Percentiles rank a stretch among this genome's conserved stretches.
phyloP scores from a whole-genome alignment of 2,888 invertebrate species.

The Drosophila anomelani region DNA sequence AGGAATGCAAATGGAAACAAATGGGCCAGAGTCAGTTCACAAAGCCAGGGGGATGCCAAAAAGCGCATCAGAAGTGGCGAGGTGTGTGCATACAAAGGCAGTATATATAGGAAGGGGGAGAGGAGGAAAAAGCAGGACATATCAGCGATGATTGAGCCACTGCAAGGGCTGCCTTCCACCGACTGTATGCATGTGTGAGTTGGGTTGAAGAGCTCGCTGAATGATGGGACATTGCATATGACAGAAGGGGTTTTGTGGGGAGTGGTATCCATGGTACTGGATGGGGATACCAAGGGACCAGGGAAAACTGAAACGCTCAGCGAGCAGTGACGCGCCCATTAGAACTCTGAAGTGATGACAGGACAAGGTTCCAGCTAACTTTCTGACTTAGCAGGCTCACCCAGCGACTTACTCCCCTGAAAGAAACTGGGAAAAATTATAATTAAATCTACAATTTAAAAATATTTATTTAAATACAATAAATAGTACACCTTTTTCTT shows the following conservation, averaged over 20 bases:
- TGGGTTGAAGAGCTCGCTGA: slow-evolving; percentile 31
- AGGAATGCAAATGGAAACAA: slow-evolving; percentile 26
- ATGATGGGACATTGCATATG: slow-evolving; percentile 56
- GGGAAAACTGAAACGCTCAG: slow-evolving; percentile 43
- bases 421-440: slow-evolving; percentile 9
- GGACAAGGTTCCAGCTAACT: slow-evolving; percentile 41
- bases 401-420: slow-evolving; percentile 11
- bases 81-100: neutral
- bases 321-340: slow-evolving; percentile 48
- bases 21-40: slow-evolving; percentile 28
- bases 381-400: slow-evolving; percentile 22
- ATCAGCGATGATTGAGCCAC: slow-evolving; percentile 40
- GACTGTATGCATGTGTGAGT: neutral
- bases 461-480: no score
- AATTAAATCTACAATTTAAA: no score
- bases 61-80: slow-evolving; percentile 34
- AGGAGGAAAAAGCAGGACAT: slow-evolving; percentile 4
- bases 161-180: slow-evolving; percentile 12
- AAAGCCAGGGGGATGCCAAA: slow-evolving; percentile 19
- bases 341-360: slow-evolving; percentile 60
- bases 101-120: neutral
- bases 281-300: neutral
- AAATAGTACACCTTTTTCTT: no score
- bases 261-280: neutral
- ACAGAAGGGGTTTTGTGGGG: slow-evolving; percentile 25